Percentiles rank a stretch among this genome's conserved stretches.
phyloP scores from a whole-genome alignment of 2,888 invertebrate species.

The Dryococelus australis region DNA sequence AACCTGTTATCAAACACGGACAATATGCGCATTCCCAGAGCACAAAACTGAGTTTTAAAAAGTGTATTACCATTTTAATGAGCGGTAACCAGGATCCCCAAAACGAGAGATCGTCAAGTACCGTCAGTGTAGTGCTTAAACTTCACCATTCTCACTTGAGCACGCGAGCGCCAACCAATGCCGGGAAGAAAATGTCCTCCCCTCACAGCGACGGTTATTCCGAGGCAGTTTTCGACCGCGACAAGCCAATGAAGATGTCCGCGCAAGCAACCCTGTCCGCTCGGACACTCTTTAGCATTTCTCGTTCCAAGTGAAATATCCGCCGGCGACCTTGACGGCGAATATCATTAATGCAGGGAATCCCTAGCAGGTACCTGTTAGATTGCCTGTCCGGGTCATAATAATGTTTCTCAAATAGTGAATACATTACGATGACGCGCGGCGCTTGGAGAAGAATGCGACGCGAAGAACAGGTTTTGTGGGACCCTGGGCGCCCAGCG shows the following conservation, averaged over 20 bases:
- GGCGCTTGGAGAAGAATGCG: background rate
- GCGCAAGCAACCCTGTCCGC: background rate
- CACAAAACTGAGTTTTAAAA: background rate
- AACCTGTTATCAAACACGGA: background rate
- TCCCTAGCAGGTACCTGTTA: background rate
- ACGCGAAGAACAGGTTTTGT: background rate
- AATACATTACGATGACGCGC: background rate
- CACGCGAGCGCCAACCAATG: background rate
- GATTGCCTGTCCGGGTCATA: background rate
- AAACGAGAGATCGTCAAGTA: background rate
- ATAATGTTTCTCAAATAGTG: background rate
- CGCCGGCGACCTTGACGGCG: background rate
- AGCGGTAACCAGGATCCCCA: background rate
- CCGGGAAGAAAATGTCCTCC: background rate
- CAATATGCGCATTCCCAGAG: background rate
- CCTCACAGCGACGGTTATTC: background rate
- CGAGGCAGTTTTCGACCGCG: background rate
- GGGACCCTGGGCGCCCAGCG: background rate
- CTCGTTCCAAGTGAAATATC: background rate
- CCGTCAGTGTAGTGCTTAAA: background rate
- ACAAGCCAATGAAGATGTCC: slow-evolving; percentile 16
- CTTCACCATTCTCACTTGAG: background rate
- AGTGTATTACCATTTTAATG: background rate
- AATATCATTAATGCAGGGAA: background rate
- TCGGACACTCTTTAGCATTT: background rate